Conservation (phyloP, 2,797 vertebrate genomes). For the Lutra lutra region DNA sequence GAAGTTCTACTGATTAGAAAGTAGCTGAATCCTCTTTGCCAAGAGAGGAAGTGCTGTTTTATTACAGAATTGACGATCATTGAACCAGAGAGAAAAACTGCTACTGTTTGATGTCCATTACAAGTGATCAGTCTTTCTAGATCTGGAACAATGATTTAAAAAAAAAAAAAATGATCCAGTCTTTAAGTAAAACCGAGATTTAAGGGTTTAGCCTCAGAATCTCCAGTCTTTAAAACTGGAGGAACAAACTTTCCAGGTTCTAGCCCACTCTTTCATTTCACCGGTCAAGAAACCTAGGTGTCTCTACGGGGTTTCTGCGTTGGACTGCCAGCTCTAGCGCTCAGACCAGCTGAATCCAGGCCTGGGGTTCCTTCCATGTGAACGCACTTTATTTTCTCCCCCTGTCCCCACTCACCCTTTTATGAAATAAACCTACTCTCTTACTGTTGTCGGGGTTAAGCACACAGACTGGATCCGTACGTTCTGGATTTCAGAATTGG, state of each 20-base stretch:
- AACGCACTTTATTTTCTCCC: neutral
- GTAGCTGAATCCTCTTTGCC: neutral
- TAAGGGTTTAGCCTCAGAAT: slow-evolving; percentile 4
- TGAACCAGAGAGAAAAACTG: slow-evolving; percentile 38
- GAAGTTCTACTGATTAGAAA: neutral
- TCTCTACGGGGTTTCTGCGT: rapidly evolving
- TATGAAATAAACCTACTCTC: neutral
- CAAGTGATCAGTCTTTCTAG: neutral
- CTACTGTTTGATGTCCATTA: neutral
- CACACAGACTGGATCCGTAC: neutral
- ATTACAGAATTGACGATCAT: neutral
- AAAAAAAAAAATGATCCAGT: neutral
- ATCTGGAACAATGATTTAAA: neutral
- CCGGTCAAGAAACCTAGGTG: neutral
- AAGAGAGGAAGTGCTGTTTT: slow-evolving; percentile 13
- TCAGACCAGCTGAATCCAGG: neutral
- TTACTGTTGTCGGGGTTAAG: neutral
- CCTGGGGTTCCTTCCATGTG: neutral
- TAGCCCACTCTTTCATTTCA: neutral
- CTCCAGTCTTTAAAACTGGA: neutral
- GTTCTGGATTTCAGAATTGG: neutral
- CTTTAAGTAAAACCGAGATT: neutral
- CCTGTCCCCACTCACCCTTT: neutral
- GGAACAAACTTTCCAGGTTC: neutral
- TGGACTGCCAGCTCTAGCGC: neutral